These are phyloP conservation scores for Typhlomys cinereus DNA, from an alignment of 2,113 vertebrate genomes.

Conservation along the genomic window DNA sequence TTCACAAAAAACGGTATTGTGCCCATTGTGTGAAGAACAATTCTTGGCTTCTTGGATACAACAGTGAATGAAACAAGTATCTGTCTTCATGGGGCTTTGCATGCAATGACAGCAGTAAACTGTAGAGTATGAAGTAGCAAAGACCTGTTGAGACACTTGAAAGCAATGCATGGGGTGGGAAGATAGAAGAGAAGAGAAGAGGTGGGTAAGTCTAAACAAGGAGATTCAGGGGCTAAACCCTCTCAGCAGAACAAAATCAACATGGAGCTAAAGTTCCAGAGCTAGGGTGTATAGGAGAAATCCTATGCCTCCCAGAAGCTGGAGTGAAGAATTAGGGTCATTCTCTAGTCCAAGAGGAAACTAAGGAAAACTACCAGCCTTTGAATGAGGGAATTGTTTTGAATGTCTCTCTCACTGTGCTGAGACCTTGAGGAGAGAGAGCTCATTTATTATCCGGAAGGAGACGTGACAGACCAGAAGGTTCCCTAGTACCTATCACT, in stretches of 20 bases:
- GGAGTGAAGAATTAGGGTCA: neutral
- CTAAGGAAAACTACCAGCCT: neutral
- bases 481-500: neutral
- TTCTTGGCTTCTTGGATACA: neutral
- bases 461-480: neutral
- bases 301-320: neutral
- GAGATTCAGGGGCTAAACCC: neutral
- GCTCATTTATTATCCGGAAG: neutral
- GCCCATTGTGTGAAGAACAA: neutral
- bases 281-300: neutral
- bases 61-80: constrained; percentile 18
- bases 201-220: neutral
- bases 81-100: neutral
- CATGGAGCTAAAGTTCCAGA: neutral
- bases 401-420: neutral
- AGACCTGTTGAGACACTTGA: neutral
- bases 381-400: neutral
- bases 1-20: neutral
- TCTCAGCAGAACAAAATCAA: neutral
- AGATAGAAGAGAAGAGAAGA: neutral
- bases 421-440: neutral
- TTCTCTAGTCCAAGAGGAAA: neutral
- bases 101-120: neutral
- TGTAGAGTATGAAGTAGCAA: neutral
- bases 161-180: neutral